phyloP scores from a whole-genome alignment of 2,113 vertebrate species.

The Neopipo cinnamomea region DNA sequence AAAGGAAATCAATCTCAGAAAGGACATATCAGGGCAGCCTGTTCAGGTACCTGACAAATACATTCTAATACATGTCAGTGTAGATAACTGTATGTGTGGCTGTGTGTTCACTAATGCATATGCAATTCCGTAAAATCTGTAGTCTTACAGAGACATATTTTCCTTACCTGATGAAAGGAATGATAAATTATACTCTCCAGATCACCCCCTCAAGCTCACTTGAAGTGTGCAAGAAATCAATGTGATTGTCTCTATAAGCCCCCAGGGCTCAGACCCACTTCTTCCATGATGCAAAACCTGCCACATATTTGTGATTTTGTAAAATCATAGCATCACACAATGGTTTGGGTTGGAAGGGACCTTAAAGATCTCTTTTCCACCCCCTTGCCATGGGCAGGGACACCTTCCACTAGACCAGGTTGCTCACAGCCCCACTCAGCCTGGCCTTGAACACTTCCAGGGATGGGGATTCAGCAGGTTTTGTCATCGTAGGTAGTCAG shows the following conservation, averaged over 20 bases:
- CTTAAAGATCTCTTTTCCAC: background rate
- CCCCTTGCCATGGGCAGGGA: background rate
- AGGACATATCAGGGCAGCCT: background rate
- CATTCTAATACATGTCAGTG: background rate
- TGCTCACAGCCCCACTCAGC: background rate
- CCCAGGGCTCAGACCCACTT: background rate
- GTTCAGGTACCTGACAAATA: background rate
- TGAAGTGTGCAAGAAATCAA: background rate
- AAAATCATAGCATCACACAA: background rate
- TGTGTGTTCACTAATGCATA: background rate
- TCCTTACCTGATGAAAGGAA: background rate
- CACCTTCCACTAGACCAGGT: background rate
- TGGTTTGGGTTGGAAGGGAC: background rate
- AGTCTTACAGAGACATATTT: background rate
- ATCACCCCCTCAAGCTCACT: background rate
- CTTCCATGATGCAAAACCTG: background rate
- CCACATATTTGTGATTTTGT: slow-evolving; percentile 45
- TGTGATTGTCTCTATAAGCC: background rate
- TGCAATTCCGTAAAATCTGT: background rate
- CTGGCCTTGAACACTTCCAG: background rate
- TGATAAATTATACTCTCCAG: background rate
- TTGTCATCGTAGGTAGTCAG: background rate
- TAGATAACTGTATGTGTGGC: accelerated
- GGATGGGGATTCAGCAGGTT: background rate
- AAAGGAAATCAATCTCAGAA: background rate